Conservation (phyloP, 2,888 invertebrate genomes). For the Mystacides longicornis region DNA sequence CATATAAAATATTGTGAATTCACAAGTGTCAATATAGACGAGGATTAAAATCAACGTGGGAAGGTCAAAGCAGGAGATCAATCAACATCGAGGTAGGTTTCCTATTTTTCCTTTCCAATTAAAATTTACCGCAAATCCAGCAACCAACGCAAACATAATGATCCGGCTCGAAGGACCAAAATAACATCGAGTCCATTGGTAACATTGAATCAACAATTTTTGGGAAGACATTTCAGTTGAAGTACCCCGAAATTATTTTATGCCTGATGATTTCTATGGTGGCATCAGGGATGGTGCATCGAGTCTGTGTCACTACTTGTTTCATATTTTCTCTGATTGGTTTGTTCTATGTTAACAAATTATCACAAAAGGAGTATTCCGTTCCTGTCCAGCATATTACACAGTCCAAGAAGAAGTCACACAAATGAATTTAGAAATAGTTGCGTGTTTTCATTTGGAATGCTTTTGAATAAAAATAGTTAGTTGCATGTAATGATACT, state of each 20-base stretch:
- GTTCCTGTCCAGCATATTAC: slow-evolving; percentile 38
- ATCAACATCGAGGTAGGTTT: no score
- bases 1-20: no score
- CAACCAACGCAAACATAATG: no score
- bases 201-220: slow-evolving; percentile 81
- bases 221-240: slow-evolving; percentile 82
- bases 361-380: slow-evolving; percentile 67
- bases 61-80: no score
- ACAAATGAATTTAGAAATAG: slow-evolving; percentile 29
- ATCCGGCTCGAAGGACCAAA: no score
- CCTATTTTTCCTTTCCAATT: no score
- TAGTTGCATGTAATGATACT: neutral
- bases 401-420: slow-evolving; percentile 46
- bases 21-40: no score
- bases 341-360: slow-evolving; percentile 82
- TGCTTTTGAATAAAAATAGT: neutral
- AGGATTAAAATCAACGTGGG: no score
- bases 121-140: no score
- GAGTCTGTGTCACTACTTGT: slow-evolving; percentile 88
- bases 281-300: slow-evolving; percentile 82
- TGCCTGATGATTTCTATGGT: slow-evolving; percentile 69
- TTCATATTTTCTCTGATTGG: slow-evolving; percentile 75
- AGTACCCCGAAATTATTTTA: slow-evolving; percentile 79
- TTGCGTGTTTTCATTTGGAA: neutral
- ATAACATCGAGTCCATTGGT: slow-evolving; percentile 82